These are phyloP conservation scores for Meloidogyne chitwoodi DNA, from an alignment of 1,140 invertebrate genomes.

Conservation along the genomic window DNA sequence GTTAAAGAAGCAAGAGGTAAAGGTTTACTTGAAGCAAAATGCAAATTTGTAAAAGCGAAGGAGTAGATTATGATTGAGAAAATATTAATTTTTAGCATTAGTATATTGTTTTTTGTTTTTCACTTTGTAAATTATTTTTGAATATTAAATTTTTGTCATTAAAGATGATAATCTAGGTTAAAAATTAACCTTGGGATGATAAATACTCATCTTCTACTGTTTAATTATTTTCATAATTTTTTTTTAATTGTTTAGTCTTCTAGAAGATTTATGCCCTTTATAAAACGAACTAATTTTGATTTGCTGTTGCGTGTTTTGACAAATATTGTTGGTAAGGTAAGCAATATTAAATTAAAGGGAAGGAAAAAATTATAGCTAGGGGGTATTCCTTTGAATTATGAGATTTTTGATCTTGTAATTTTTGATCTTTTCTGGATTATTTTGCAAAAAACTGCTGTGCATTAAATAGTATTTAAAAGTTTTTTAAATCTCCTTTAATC, in stretches of 20 bases:
- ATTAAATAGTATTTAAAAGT: no score
- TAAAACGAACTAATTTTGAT: background rate
- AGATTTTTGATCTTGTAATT: no score
- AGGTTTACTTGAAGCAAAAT: constrained; percentile 26
- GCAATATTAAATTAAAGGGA: background rate
- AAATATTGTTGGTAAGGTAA: background rate
- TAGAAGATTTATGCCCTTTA: background rate
- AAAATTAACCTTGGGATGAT: background rate
- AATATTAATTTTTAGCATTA: background rate
- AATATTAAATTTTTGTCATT: background rate
- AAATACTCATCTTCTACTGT: background rate
- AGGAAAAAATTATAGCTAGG: no score
- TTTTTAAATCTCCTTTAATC: no score
- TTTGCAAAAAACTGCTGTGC: no score
- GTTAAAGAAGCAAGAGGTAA: constrained; percentile 32
- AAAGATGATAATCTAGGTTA: background rate
- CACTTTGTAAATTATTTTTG: background rate
- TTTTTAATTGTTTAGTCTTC: background rate
- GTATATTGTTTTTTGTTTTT: constrained; percentile 5
- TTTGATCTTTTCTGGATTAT: no score
- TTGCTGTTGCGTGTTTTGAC: background rate
- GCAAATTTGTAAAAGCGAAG: background rate
- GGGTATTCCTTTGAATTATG: no score
- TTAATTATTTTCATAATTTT: background rate
- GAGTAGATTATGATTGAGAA: no score